Conservation (phyloP, 2,888 invertebrate genomes). For the Hirtodrosophila trivittata region DNA sequence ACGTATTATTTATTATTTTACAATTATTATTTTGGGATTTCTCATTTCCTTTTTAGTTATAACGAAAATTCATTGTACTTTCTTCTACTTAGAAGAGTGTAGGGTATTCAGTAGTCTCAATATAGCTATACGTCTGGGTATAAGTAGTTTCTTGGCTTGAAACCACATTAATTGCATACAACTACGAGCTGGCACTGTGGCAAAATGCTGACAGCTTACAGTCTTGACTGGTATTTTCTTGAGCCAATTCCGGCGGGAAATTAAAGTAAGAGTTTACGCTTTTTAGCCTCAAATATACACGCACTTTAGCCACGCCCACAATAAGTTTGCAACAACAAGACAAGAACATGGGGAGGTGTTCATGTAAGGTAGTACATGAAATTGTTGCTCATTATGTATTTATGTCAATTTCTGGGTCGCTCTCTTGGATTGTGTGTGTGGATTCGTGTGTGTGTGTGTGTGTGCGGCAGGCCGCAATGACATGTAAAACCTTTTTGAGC, state of each 20-base stretch:
- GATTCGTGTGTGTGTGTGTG: slow-evolving; percentile 27
- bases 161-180: slow-evolving; percentile 67
- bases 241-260: slow-evolving; percentile 71
- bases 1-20: neutral
- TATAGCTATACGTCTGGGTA: neutral
- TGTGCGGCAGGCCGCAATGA: slow-evolving; percentile 60
- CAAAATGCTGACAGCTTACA: slow-evolving; percentile 60
- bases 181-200: slow-evolving; percentile 57
- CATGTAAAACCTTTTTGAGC: slow-evolving; percentile 77
- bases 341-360: neutral
- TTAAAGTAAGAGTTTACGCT: slow-evolving; percentile 76
- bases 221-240: slow-evolving; percentile 54
- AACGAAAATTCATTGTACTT: too few species aligned
- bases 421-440: slow-evolving; percentile 34
- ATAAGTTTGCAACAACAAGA: slow-evolving; percentile 15
- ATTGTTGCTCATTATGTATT: slow-evolving; percentile 76
- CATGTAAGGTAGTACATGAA: slow-evolving; percentile 45
- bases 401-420: slow-evolving; percentile 73
- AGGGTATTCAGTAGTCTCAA: slow-evolving; percentile 25
- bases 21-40: too few species aligned
- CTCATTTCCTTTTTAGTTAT: too few species aligned
- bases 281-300: slow-evolving; percentile 61
- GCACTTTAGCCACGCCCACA: slow-evolving; percentile 55
- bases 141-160: slow-evolving; percentile 51
- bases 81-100: too few species aligned